Percentiles rank a stretch among this genome's conserved stretches.
Conservation (phyloP, 2,797 vertebrate species). For the Coracias cyanogaster region DNA sequence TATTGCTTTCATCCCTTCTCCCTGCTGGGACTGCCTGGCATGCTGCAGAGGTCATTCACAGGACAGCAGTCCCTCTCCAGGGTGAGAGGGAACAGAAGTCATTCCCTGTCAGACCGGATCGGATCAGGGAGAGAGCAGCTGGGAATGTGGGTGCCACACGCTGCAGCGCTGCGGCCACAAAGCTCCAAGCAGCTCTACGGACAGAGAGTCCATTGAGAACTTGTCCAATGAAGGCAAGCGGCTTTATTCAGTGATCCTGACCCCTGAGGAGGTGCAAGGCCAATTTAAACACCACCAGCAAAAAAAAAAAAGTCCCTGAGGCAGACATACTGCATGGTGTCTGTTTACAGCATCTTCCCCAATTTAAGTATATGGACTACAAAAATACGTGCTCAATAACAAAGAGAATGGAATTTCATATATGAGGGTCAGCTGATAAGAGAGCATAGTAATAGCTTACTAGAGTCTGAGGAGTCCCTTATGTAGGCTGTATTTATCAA, state of each 20-base stretch:
- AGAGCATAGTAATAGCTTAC: background rate
- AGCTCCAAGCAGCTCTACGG: background rate
- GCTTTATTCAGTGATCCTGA: background rate
- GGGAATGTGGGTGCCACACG: background rate
- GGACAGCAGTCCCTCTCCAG: conserved; percentile 11
- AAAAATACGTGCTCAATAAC: background rate
- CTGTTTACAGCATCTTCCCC: background rate
- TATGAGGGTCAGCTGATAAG: background rate
- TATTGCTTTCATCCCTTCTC: background rate
- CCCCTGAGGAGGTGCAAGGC: background rate
- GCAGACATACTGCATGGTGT: background rate
- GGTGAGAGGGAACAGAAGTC: background rate
- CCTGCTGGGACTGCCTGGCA: background rate
- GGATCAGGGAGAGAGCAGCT: conserved; percentile 14
- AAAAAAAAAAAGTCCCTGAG: background rate
- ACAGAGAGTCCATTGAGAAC: background rate
- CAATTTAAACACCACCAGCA: background rate
- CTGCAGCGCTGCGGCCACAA: background rate
- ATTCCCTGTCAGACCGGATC: background rate
- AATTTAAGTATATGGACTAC: background rate
- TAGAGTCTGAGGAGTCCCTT: background rate
- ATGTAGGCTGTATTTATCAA: background rate
- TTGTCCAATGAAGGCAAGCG: background rate
- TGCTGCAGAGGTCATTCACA: background rate
- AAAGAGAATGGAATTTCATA: background rate